Conservation (phyloP, 2,797 vertebrate species). For the Hozukius guyotensis region DNA sequence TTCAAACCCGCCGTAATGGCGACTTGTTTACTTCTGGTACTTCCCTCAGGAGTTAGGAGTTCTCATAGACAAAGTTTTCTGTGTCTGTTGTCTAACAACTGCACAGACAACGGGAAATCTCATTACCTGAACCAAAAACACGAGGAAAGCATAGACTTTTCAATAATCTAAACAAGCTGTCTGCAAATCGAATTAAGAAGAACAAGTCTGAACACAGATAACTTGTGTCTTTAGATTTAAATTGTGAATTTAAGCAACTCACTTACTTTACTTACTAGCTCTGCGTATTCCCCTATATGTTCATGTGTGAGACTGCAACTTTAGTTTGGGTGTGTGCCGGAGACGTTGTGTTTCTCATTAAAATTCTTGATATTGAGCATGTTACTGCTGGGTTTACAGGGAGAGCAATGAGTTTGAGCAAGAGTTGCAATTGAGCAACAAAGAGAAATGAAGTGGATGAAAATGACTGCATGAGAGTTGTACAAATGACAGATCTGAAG, state of each 20-base stretch:
- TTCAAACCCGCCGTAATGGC: neutral
- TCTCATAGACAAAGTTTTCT: neutral
- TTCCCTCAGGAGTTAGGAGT: neutral
- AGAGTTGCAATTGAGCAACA: conserved; percentile 24
- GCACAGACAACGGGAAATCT: neutral
- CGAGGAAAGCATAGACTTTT: neutral
- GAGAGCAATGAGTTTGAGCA: conserved; percentile 16
- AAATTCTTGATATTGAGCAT: conserved; percentile 35
- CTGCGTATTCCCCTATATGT: neutral
- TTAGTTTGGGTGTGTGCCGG: conserved; percentile 13
- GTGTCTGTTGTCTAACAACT: neutral
- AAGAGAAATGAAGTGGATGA: conserved; percentile 1
- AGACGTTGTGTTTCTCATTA: conserved; percentile 33
- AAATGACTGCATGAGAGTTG: neutral
- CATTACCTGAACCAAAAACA: conserved; percentile 1
- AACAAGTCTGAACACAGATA: neutral
- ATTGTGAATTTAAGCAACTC: neutral
- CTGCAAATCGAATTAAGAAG: neutral
- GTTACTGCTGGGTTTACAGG: conserved; percentile 25
- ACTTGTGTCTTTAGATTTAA: neutral
- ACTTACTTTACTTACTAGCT: neutral
- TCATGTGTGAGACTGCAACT: neutral
- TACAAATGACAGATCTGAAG: neutral
- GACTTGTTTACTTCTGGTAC: neutral
- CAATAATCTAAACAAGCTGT: neutral